Evolutionary conservation across 2,113 vertebrate genomes (phyloP).

Genomic region (Cyanistes caeruleus): DNA sequence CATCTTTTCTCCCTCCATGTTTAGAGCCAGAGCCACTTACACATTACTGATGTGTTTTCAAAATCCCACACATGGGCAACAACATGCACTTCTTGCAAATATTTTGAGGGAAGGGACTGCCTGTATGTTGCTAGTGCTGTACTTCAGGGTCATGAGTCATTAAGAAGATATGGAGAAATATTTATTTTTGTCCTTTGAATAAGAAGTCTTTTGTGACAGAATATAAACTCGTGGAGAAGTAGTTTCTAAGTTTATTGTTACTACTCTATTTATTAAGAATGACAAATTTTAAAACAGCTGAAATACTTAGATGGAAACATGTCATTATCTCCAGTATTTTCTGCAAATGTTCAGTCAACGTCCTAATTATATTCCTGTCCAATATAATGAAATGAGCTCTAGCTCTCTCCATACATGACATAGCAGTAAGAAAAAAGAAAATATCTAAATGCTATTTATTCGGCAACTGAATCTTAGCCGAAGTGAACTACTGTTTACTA

Average conservation of each 20-base stretch:
- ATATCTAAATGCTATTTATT: neutral
- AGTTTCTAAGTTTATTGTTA: neutral
- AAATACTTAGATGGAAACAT: neutral
- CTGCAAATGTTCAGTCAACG: neutral
- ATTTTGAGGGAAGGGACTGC: neutral
- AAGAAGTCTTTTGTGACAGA: neutral
- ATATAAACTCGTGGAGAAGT: neutral
- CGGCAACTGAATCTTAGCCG: neutral
- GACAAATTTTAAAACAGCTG: neutral
- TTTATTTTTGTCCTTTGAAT: neutral
- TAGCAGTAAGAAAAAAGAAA: neutral
- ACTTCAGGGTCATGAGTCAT: neutral
- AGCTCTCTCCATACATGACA: neutral
- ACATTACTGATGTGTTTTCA: neutral
- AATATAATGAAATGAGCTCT: neutral
- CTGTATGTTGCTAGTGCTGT: neutral
- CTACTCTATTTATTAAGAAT: neutral
- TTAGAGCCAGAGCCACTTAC: neutral
- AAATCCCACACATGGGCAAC: neutral
- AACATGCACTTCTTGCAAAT: neutral
- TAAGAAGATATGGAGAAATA: neutral
- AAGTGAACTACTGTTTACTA: neutral
- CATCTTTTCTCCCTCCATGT: neutral
- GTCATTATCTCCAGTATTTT: neutral
- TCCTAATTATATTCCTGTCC: neutral